phyloP scores from a whole-genome alignment of 2,888 invertebrate genomes.

The Parnassius mnemosyne region DNA sequence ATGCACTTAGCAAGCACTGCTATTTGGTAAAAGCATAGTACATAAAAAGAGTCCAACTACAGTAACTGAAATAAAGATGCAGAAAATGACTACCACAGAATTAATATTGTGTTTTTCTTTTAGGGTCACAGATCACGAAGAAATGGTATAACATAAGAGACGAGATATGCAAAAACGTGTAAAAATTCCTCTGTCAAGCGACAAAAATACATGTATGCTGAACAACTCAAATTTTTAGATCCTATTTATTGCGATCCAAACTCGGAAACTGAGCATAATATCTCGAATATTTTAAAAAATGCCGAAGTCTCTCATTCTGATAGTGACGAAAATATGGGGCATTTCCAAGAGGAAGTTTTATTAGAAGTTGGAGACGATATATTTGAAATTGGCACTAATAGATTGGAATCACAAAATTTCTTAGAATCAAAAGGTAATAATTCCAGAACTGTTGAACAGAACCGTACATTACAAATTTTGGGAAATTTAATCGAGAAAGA shows the following conservation, averaged over 20 bases:
- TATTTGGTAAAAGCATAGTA: too few relatives aligned
- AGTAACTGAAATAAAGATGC: not conserved
- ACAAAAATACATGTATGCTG: constrained; percentile 49
- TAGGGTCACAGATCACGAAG: constrained; percentile 47
- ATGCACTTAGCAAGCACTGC: too few relatives aligned
- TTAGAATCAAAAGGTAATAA: constrained; percentile 13
- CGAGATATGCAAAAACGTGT: constrained; percentile 49
- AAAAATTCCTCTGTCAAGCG: constrained; percentile 31
- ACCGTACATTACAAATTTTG: constrained; percentile 44
- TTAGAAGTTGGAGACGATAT: constrained; percentile 23
- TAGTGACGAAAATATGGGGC: not conserved
- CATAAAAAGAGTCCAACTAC: too few relatives aligned
- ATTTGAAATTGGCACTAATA: not conserved
- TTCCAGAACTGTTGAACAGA: constrained; percentile 28
- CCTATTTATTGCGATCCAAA: constrained; percentile 34
- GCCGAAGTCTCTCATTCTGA: constrained; percentile 29
- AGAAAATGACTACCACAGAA: not conserved
- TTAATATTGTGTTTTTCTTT: not conserved
- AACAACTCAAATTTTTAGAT: constrained; percentile 50
- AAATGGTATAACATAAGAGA: constrained; percentile 58
- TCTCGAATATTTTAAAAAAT: not conserved
- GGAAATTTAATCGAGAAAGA: constrained; percentile 56
- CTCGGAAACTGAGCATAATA: constrained; percentile 25
- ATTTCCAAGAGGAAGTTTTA: constrained; percentile 14
- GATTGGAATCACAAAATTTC: not conserved